phyloP scores from a whole-genome alignment of 2,113 vertebrate genomes.

The Tor tambroides region DNA sequence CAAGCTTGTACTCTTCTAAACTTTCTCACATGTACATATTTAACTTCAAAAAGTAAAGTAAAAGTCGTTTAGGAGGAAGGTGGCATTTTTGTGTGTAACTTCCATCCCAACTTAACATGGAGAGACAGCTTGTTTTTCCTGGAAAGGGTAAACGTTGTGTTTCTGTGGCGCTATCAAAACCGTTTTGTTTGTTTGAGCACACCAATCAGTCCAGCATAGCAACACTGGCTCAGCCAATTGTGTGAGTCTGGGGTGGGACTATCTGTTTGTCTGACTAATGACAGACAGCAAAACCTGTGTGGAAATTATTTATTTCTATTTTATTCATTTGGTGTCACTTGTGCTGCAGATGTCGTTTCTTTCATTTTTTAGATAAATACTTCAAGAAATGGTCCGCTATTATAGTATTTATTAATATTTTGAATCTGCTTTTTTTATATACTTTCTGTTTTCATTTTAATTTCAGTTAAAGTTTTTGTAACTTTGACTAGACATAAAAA shows the following conservation, averaged over 20 bases:
- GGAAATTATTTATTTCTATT: neutral
- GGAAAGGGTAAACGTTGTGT: neutral
- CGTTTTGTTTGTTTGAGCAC: neutral
- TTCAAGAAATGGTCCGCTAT: too few relatives aligned
- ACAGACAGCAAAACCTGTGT: neutral
- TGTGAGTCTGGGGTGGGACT: neutral
- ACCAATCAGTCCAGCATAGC: neutral
- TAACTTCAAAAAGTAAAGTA: neutral
- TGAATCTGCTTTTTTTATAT: too few relatives aligned
- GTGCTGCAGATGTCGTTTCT: too few relatives aligned
- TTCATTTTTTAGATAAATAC: too few relatives aligned
- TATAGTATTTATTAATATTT: neutral
- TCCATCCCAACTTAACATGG: neutral
- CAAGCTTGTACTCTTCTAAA: neutral
- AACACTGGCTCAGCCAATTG: neutral
- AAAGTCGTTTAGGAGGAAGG: neutral
- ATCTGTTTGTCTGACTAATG: neutral
- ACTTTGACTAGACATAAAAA: too few relatives aligned
- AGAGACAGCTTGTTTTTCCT: neutral
- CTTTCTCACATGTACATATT: neutral
- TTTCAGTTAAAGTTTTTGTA: too few relatives aligned
- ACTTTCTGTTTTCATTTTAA: too few relatives aligned
- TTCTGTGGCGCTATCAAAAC: neutral
- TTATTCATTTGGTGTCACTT: neutral
- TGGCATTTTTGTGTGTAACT: neutral